A percentile compares a stretch with the other conserved stretches of the same genome.
Conservation (phyloP, 2,888 invertebrate species). For the Ferdinandea cuprea region DNA sequence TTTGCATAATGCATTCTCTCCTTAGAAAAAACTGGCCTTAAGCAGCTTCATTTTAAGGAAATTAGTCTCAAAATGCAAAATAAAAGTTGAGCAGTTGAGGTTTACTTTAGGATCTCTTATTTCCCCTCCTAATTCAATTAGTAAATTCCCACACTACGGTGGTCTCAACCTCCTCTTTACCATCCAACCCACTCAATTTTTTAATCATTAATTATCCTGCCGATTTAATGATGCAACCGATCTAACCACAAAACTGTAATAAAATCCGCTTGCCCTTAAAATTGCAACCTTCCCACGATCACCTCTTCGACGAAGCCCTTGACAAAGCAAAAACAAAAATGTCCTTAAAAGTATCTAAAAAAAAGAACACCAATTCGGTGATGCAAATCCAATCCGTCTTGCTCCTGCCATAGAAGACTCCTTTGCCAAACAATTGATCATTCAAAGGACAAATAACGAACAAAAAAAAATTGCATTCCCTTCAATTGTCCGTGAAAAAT, state of each 20-base stretch:
- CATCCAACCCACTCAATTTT: neutral
- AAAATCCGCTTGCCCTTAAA: conserved; percentile 1
- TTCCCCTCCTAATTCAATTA: too few relatives aligned
- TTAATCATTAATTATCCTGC: conserved; percentile 42
- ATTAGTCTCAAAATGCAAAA: too few relatives aligned
- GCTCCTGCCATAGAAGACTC: conserved; percentile 20
- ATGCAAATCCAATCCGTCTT: conserved; percentile 70
- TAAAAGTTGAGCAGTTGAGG: too few relatives aligned
- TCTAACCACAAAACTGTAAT: neutral
- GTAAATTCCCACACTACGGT: conserved; percentile 15
- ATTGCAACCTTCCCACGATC: conserved; percentile 39
- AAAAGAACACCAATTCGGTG: conserved; percentile 40
- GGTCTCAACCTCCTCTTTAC: neutral
- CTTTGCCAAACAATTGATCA: conserved; percentile 18
- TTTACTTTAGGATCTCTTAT: too few relatives aligned
- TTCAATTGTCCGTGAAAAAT: conserved; percentile 64
- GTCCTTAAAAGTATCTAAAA: neutral
- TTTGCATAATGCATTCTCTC: too few relatives aligned
- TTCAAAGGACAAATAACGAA: conserved; percentile 40
- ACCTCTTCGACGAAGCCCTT: neutral
- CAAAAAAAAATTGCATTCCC: conserved; percentile 54
- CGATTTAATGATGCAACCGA: conserved; percentile 36
- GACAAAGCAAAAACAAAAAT: neutral
- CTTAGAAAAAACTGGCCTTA: too few relatives aligned
- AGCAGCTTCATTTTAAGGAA: too few relatives aligned